Conservation (phyloP, 2,113 vertebrate genomes). For the Sminthopsis crassicaudata region DNA sequence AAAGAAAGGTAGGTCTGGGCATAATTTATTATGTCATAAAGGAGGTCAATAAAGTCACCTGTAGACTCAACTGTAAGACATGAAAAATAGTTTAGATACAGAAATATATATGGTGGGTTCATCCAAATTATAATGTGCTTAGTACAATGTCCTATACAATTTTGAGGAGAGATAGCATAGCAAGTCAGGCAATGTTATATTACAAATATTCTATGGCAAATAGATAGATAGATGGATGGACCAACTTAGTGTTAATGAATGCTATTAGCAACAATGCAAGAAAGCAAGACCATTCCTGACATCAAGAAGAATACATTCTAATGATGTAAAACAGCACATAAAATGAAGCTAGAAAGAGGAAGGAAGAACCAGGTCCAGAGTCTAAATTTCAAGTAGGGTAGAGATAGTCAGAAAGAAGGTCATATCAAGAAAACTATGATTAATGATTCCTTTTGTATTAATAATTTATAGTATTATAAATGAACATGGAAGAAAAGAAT, state of each 20-base stretch:
- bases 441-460: neutral
- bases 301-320: neutral
- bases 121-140: constrained; percentile 46
- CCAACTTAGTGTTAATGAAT: neutral
- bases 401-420: neutral
- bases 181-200: neutral
- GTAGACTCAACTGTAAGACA: constrained; percentile 14
- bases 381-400: neutral
- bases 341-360: neutral
- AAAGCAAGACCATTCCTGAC: neutral
- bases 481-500: neutral
- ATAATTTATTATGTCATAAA: constrained; percentile 42
- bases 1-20: constrained; percentile 45
- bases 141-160: neutral
- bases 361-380: neutral
- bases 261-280: neutral
- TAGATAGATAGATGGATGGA: neutral
- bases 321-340: neutral
- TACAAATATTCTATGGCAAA: neutral
- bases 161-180: neutral
- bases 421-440: neutral
- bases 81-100: constrained; percentile 53
- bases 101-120: constrained; percentile 13
- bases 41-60: constrained; percentile 38
- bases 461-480: neutral